Percentiles rank a stretch among this genome's conserved stretches.
Conservation (phyloP, 2,888 invertebrate species). For the Escarpia spicata region DNA sequence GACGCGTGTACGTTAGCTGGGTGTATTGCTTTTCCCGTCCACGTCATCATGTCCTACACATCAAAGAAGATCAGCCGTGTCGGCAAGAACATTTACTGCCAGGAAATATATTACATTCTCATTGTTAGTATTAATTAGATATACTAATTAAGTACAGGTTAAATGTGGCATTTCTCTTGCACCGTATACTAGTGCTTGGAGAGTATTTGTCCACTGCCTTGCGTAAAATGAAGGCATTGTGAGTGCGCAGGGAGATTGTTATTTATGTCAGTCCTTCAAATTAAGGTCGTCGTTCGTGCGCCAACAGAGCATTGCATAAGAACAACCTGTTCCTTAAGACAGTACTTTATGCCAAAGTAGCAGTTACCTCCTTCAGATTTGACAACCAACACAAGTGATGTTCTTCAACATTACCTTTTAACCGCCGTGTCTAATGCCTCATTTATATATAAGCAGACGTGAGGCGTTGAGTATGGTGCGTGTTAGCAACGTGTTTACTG, state of each 20-base stretch:
- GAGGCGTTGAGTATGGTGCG: background rate
- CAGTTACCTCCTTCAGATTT: background rate
- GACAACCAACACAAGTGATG: background rate
- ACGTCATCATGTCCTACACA: background rate
- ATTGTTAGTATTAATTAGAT: background rate
- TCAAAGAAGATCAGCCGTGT: background rate
- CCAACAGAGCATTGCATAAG: background rate
- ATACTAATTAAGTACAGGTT: background rate
- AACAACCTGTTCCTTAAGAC: background rate
- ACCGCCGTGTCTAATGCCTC: background rate
- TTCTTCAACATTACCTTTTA: background rate
- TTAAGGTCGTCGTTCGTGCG: background rate
- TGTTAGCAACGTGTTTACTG: background rate
- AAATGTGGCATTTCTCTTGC: background rate
- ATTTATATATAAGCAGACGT: background rate
- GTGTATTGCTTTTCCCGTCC: background rate
- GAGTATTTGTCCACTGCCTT: background rate
- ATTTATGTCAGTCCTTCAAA: background rate
- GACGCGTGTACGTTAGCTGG: background rate
- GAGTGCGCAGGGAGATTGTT: background rate
- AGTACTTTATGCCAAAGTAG: background rate
- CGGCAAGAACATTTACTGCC: background rate
- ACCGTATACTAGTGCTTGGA: background rate
- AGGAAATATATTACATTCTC: conserved; percentile 20
- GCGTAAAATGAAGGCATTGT: background rate